Evolutionary conservation across 2,797 vertebrate species (phyloP).

Genomic region (Aotus griseimembra): DNA sequence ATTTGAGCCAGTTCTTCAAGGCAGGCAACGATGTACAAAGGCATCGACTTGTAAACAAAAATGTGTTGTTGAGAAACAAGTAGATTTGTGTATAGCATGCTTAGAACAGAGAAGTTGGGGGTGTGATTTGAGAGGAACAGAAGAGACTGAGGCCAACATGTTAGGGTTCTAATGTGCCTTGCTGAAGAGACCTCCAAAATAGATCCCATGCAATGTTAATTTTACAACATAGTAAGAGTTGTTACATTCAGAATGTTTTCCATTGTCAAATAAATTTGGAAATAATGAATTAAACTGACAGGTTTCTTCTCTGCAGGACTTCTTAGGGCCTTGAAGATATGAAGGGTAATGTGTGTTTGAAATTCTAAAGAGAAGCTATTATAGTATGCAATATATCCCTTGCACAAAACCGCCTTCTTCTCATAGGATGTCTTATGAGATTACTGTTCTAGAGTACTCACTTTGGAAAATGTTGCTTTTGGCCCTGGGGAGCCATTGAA

Average conservation of each 20-base stretch:
- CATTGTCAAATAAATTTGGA: conserved; percentile 13
- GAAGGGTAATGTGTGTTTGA: not conserved
- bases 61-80: not conserved
- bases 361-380: conserved; percentile 16
- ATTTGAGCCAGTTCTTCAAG: conserved; percentile 6
- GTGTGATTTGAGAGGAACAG: not conserved
- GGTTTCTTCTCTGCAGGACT: not conserved
- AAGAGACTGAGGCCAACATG: not conserved
- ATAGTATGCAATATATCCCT: not conserved
- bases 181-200: not conserved
- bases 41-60: not conserved
- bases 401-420: not conserved
- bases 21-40: not conserved
- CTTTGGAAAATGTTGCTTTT: not conserved
- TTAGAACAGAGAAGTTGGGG: not conserved
- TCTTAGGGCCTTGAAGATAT: not conserved
- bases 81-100: not conserved
- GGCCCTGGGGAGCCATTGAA: not conserved
- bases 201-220: not conserved
- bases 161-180: not conserved
- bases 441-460: not conserved
- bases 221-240: not conserved
- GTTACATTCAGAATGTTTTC: not conserved
- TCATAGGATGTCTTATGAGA: not conserved
- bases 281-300: not conserved